Evolutionary conservation across 2,113 vertebrate species (phyloP).

Genomic region (Bambusicola thoracicus): DNA sequence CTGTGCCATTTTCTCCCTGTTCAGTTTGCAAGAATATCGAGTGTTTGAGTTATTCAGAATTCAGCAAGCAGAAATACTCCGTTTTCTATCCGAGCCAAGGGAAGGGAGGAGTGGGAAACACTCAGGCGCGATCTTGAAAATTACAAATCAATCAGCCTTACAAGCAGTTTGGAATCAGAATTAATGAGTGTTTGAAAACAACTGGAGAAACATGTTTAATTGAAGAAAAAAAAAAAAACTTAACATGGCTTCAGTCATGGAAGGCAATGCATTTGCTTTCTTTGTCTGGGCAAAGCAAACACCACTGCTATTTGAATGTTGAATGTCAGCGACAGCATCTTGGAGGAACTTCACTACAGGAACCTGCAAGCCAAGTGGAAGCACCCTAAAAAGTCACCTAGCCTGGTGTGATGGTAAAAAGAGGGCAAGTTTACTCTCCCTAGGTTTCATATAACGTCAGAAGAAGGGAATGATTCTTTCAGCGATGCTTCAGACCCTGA

Average conservation of each 20-base stretch:
- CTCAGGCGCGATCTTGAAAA: neutral
- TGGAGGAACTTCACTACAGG: neutral
- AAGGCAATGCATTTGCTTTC: neutral
- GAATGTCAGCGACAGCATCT: neutral
- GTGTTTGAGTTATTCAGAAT: neutral
- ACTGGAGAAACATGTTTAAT: rapidly evolving
- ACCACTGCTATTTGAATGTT: rapidly evolving
- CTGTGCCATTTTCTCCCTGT: neutral
- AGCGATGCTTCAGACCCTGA: rapidly evolving
- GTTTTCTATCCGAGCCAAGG: neutral
- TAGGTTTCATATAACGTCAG: neutral
- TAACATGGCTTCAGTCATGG: neutral
- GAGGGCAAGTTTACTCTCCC: neutral
- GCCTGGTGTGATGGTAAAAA: neutral
- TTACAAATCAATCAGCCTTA: neutral
- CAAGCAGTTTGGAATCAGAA: neutral
- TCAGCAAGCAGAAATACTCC: neutral
- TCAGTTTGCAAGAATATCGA: neutral
- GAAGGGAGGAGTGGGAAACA: neutral
- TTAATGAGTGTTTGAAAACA: neutral
- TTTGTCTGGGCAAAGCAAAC: neutral
- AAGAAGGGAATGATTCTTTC: neutral
- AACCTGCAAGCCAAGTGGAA: neutral
- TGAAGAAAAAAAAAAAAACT: neutral
- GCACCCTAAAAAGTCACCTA: neutral